Base-by-base conservation (phyloP, 2,888 invertebrate genomes). In the Hermaeophaga mercurialis region DNA sequence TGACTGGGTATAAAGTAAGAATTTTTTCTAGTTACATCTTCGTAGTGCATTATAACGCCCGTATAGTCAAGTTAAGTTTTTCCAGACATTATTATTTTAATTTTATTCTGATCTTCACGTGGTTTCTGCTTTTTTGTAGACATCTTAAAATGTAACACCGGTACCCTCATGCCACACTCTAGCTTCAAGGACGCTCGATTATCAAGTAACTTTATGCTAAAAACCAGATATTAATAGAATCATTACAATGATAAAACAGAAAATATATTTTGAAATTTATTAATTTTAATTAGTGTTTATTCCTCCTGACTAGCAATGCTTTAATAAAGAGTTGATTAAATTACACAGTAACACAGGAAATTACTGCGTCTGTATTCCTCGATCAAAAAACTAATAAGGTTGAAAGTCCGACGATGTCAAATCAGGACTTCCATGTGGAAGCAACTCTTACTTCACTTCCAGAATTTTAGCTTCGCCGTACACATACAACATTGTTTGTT, bases 91-190 rank as follows among this genome's bases (percentile, higher is more conserved):
- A 56, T 46, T 41, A 53, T 53, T 56, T 52, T 48, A 53, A 56
- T 59, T 59, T 56, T 54, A 50, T 56, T 53, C 49, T 44, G 24
- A 45, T 53, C 24, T 41, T 39, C 45, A 39, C 48, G 43, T 34
- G 43, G 43, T 52, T 34, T 52, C 43, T 34, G 52, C 43, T 52
- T 52, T 43, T 52, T 59, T 52, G 48, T 53, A 54, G 54, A 39
- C 54, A 52, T 50, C 54, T 56, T 31, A 54, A 57, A 60, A 46
- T 24, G 50, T 43, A 45, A 58, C 58, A 56, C 61, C 54, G 61
- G 61, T 61, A 61, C 61, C 61, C 61, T 46, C 58, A 61, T 61
- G 56, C 50, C 61, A 54, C 48, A 54, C 44, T 56, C 56, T 54
- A 59, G 52, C 43, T 49, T 44, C 50, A 56, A 56, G 58, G 58